These are phyloP conservation scores for Sinonovacula constricta DNA, from an alignment of 1,140 invertebrate species.

Conservation along the genomic window DNA sequence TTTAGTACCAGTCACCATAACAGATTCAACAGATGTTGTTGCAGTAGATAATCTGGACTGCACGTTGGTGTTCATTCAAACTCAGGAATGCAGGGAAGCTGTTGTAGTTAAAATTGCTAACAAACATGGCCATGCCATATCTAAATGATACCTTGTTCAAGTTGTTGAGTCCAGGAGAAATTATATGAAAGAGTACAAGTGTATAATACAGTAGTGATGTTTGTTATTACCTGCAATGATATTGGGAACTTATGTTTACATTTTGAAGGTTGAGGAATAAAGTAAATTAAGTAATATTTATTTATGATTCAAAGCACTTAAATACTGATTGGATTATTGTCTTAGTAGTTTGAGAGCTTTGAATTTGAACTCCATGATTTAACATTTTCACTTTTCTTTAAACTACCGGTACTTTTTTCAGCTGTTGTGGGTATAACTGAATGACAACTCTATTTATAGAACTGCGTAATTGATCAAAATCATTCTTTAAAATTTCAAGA, in stretches of 20 bases:
- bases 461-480: too few relatives aligned
- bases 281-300: slow-evolving; percentile 15
- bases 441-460: too few relatives aligned
- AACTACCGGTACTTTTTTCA: too few relatives aligned
- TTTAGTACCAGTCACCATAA: slow-evolving; percentile 27
- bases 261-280: slow-evolving; percentile 11
- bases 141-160: slow-evolving; percentile 10
- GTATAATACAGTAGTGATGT: slow-evolving; percentile 13
- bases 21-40: slow-evolving; percentile 34
- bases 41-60: slow-evolving; percentile 17
- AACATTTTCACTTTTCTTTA: too few relatives aligned
- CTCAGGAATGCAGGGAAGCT: slow-evolving; percentile 12
- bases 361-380: too few relatives aligned
- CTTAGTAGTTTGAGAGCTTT: slow-evolving; percentile 14
- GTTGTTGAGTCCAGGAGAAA: slow-evolving; percentile 1
- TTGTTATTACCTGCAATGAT: neutral
- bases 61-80: slow-evolving; percentile 28
- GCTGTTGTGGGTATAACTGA: too few relatives aligned
- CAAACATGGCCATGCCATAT: slow-evolving; percentile 26
- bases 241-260: slow-evolving; percentile 14
- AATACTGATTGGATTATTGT: slow-evolving; percentile 6
- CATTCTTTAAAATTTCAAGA: too few relatives aligned
- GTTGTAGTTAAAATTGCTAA: slow-evolving; percentile 32
- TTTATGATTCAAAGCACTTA: slow-evolving; percentile 13
- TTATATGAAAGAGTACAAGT: slow-evolving; percentile 3